Conservation (phyloP, 2,888 invertebrate genomes). For the Lydus trimaculatus region DNA sequence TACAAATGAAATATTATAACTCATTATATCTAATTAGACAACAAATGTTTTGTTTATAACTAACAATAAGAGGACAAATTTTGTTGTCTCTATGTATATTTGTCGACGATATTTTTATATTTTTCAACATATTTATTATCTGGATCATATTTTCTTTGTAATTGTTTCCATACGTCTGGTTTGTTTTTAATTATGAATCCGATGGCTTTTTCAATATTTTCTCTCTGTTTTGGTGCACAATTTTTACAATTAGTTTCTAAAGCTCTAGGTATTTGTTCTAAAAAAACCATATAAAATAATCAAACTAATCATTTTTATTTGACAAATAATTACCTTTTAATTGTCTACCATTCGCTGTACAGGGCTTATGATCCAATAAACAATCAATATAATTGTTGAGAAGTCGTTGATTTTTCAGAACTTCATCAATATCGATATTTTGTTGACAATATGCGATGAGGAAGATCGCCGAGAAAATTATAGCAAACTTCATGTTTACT, state of each 20-base stretch:
- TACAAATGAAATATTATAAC: too few species aligned
- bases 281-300: conserved; percentile 10
- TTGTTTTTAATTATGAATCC: conserved; percentile 65
- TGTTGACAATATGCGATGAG: neutral
- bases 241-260: conserved; percentile 70
- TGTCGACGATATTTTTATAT: conserved; percentile 66
- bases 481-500: neutral
- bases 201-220: conserved; percentile 69
- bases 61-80: neutral
- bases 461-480: neutral
- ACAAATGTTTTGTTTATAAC: too few species aligned
- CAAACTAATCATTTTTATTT: neutral
- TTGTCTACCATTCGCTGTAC: conserved; percentile 73
- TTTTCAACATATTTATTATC: conserved; percentile 68
- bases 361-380: conserved; percentile 68
- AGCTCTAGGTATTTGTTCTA: conserved; percentile 67
- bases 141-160: conserved; percentile 70
- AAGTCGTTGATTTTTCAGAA: conserved; percentile 69
- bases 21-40: too few species aligned
- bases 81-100: neutral
- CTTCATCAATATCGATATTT: conserved; percentile 69
- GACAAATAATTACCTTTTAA: conserved; percentile 57
- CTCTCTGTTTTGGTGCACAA: conserved; percentile 70
- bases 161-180: conserved; percentile 51
- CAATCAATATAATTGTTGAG: conserved; percentile 73